Percentiles rank a stretch among this genome's conserved stretches.
phyloP scores from a whole-genome alignment of 2,113 vertebrate species.

The Paedocypris sp. region DNA sequence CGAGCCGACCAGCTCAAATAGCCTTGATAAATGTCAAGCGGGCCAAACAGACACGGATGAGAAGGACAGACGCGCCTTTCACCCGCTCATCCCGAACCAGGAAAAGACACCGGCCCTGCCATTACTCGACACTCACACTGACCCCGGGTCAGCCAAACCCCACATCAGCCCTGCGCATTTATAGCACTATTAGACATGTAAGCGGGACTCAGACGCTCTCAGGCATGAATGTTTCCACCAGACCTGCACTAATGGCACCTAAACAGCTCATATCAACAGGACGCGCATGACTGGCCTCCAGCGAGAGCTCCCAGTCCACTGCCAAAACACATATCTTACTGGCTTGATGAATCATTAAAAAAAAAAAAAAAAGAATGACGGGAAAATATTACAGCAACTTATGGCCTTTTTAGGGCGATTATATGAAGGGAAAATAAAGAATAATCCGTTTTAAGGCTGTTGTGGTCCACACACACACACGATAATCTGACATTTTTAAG shows the following conservation, averaged over 20 bases:
- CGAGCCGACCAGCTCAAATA: conserved; percentile 5
- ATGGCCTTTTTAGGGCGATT: not conserved
- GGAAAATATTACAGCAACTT: no score
- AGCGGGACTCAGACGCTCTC: conserved; percentile 5
- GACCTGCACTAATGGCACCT: not conserved
- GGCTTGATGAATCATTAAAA: no score
- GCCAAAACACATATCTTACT: no score
- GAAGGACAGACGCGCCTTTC: conserved; percentile 21
- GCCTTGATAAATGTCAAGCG: conserved; percentile 14
- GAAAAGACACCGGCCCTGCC: not conserved
- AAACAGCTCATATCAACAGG: not conserved
- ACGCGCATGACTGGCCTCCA: not conserved
- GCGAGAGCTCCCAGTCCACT: not conserved
- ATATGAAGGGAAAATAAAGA: not conserved
- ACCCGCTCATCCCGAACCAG: not conserved
- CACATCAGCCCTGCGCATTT: conserved; percentile 12
- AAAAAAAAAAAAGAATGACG: no score
- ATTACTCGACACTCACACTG: not conserved
- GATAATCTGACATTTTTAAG: no score
- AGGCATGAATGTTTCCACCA: conserved; percentile 20
- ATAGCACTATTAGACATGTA: conserved; percentile 25
- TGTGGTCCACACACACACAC: not conserved
- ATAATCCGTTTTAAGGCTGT: not conserved
- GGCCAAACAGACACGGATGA: not conserved
- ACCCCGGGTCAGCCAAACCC: conserved; percentile 9